These are phyloP conservation scores for Microplitis mediator DNA, from an alignment of 1,140 invertebrate species.

Conservation along the genomic window DNA sequence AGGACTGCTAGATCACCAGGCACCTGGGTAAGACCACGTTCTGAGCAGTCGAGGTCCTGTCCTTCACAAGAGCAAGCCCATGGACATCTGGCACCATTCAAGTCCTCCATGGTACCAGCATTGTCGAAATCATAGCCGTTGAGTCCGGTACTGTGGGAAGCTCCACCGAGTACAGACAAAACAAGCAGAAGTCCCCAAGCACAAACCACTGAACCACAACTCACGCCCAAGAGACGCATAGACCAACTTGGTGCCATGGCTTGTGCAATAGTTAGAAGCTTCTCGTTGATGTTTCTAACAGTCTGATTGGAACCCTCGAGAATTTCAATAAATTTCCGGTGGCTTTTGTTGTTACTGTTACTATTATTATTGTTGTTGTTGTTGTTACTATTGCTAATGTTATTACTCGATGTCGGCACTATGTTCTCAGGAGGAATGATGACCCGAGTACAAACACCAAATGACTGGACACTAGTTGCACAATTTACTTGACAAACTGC, in stretches of 20 bases:
- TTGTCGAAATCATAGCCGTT: constrained; percentile 47
- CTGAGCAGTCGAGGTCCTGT: constrained; percentile 80
- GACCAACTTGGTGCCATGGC: constrained; percentile 56
- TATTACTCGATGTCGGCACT: not conserved
- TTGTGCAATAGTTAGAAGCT: constrained; percentile 53
- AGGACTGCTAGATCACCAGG: constrained; percentile 72
- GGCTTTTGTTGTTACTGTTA: constrained; percentile 15
- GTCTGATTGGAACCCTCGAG: constrained; percentile 47
- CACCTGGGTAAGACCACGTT: constrained; percentile 77
- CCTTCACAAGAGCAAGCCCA: constrained; percentile 79
- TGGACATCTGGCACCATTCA: constrained; percentile 69
- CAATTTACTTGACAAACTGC: not conserved
- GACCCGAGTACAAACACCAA: constrained; percentile 19
- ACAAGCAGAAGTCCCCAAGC: constrained; percentile 55
- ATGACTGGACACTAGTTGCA: constrained; percentile 8
- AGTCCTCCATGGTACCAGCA: constrained; percentile 46
- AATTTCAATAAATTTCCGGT: constrained; percentile 34
- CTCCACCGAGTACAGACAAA: constrained; percentile 50
- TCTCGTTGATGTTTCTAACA: constrained; percentile 50
- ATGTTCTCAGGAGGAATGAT: constrained; percentile 21
- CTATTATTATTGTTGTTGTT: not conserved
- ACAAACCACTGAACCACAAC: constrained; percentile 56
- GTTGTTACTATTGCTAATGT: not conserved
- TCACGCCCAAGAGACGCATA: constrained; percentile 51
- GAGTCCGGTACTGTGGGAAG: constrained; percentile 51